Conservation (phyloP, 1,140 invertebrate genomes). For the Whitmania pigra region DNA sequence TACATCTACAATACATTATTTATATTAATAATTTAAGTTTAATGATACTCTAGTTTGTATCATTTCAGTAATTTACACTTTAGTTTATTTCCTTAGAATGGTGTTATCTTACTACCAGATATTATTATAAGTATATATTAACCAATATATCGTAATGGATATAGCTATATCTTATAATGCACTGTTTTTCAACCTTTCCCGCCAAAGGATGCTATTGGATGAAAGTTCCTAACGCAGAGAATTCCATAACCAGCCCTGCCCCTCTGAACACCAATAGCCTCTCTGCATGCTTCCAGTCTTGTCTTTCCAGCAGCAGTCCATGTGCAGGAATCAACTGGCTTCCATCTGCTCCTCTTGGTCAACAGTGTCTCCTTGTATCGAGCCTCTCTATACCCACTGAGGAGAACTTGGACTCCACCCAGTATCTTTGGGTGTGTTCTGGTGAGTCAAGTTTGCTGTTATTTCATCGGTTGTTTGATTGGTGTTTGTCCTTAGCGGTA, state of each 20-base stretch:
- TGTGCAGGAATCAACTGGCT: slow-evolving; percentile 2
- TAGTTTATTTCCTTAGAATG: too few species aligned
- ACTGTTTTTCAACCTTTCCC: too few species aligned
- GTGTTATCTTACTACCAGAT: too few species aligned
- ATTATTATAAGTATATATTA: too few species aligned
- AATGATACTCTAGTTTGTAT: too few species aligned
- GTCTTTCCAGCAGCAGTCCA: background rate
- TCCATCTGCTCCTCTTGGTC: background rate
- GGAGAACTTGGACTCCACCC: background rate
- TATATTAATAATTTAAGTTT: too few species aligned
- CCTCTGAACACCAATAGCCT: background rate
- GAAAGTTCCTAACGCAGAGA: background rate
- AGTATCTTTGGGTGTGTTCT: background rate
- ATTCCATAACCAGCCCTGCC: background rate
- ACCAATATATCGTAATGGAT: too few species aligned
- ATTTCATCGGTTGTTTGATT: too few species aligned
- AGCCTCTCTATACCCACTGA: background rate
- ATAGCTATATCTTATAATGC: too few species aligned
- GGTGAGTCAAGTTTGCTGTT: background rate
- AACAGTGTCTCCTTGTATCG: background rate
- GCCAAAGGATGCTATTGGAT: background rate
- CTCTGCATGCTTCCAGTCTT: background rate
- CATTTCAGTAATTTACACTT: too few species aligned
- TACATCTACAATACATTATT: too few species aligned
- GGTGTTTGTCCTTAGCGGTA: too few species aligned